Conservation (phyloP, 2,888 invertebrate species). For the Tetragonula carbonaria region DNA sequence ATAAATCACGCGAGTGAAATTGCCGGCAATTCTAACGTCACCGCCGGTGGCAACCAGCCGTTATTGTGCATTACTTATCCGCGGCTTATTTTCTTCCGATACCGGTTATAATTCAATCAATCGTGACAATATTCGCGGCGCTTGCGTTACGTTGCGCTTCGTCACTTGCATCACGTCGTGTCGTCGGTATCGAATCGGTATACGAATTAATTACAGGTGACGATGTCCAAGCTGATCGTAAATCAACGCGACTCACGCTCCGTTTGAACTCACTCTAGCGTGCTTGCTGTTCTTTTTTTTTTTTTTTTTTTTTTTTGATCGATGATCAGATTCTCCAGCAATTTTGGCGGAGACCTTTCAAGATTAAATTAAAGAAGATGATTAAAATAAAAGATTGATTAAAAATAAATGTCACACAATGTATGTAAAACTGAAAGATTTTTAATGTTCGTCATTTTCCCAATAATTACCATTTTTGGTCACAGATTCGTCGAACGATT, state of each 20-base stretch:
- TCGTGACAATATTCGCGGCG: not conserved
- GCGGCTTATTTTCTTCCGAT: not conserved
- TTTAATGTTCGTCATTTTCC: too few species aligned
- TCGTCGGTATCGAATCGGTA: not conserved
- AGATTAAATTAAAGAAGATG: too few species aligned
- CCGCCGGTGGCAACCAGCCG: not conserved
- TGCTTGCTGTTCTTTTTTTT: not conserved
- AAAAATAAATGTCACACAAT: too few species aligned
- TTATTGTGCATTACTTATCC: constrained; percentile 3
- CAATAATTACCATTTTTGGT: too few species aligned
- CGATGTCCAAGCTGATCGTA: not conserved
- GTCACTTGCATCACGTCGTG: not conserved
- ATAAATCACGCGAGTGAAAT: constrained; percentile 9
- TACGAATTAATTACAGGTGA: not conserved
- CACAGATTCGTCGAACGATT: too few species aligned
- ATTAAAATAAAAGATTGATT: too few species aligned
- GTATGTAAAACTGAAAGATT: too few species aligned
- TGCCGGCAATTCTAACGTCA: constrained; percentile 5
- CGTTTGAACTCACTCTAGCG: not conserved
- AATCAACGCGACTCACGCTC: not conserved
- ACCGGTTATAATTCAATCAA: constrained; percentile 20
- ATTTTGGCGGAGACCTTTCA: too few species aligned
- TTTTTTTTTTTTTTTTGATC: too few species aligned
- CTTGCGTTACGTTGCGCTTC: not conserved
- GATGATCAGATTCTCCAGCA: too few species aligned